Conservation (phyloP, 2,113 vertebrate species). For the Harpagus bidentatus region DNA sequence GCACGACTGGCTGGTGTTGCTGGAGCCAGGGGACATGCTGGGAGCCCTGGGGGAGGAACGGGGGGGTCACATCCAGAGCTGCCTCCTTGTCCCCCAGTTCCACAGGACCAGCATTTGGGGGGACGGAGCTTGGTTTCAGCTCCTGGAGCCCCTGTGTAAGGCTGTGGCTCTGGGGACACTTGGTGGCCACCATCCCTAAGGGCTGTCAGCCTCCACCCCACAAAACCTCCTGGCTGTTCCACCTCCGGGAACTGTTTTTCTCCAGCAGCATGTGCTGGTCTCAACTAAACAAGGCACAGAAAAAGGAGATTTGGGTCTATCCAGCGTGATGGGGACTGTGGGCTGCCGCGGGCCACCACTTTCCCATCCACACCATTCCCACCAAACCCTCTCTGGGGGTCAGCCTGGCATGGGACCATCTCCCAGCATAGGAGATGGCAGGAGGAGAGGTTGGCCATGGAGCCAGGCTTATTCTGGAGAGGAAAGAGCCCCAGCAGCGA, state of each 20-base stretch:
- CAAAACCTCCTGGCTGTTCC: not conserved
- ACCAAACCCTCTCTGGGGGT: not conserved
- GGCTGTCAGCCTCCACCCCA: not conserved
- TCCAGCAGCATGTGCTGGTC: fast-evolving
- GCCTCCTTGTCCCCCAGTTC: no score
- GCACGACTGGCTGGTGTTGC: no score
- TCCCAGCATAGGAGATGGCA: not conserved
- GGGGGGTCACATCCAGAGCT: fast-evolving
- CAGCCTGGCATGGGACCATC: not conserved
- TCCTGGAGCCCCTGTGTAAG: not conserved
- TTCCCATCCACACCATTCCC: not conserved
- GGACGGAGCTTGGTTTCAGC: fast-evolving
- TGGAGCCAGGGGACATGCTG: fast-evolving
- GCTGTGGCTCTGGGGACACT: not conserved
- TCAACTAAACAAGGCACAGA: fast-evolving
- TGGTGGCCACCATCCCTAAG: not conserved
- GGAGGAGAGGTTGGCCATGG: not conserved
- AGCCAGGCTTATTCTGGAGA: not conserved
- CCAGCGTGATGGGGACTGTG: fast-evolving
- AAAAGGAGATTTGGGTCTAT: not conserved
- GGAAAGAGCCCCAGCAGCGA: not conserved
- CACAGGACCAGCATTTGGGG: fast-evolving
- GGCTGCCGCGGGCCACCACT: not conserved
- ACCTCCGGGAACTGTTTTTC: fast-evolving
- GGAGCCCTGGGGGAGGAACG: not conserved